Conservation (phyloP, 2,113 vertebrate genomes). For the Tachuris rubrigastra region DNA sequence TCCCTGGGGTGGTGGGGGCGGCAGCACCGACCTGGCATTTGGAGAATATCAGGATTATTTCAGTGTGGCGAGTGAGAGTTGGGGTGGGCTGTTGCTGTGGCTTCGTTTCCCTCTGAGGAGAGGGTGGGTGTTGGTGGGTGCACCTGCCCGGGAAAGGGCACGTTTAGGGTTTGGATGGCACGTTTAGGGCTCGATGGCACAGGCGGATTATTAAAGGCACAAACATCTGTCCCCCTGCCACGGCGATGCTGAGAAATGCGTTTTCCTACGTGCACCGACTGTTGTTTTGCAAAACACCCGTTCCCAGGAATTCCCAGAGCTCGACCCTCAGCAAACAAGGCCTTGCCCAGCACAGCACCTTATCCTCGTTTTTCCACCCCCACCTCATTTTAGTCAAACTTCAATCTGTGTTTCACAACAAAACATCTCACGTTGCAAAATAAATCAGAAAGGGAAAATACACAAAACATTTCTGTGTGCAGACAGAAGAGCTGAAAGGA, state of each 20-base stretch:
- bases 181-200: accelerated
- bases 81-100: background rate
- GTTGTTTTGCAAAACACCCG: background rate
- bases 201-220: accelerated
- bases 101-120: accelerated
- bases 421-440: background rate
- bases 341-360: background rate
- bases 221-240: accelerated
- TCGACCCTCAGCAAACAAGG: background rate
- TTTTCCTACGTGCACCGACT: background rate
- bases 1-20: background rate
- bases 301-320: background rate
- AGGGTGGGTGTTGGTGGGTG: background rate
- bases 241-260: background rate
- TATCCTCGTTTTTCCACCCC: background rate
- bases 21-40: accelerated
- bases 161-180: accelerated
- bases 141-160: background rate
- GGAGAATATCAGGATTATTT: background rate
- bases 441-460: background rate
- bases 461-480: accelerated
- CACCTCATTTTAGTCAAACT: background rate
- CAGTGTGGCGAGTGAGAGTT: accelerated
- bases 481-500: background rate
- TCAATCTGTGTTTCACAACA: background rate